Evolutionary conservation across 2,113 vertebrate species (phyloP).

Genomic region (Gnathonemus echidnorhynchus): DNA sequence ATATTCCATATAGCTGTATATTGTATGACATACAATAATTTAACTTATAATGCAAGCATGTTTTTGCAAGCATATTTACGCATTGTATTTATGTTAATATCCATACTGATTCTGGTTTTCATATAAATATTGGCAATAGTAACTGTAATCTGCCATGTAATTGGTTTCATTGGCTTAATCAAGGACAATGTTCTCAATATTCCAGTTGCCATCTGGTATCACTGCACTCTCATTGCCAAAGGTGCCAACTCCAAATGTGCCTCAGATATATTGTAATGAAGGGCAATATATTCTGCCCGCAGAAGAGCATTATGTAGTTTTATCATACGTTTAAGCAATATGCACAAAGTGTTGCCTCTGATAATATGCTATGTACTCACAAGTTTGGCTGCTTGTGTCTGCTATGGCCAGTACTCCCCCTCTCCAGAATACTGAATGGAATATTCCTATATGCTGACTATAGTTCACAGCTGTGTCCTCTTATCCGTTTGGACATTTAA

Average conservation of each 20-base stretch:
- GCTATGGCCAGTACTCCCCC: background rate
- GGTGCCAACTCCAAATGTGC: background rate
- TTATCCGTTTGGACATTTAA: background rate
- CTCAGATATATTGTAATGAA: background rate
- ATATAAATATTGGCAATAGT: background rate
- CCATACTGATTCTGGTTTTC: background rate
- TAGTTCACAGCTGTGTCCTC: background rate
- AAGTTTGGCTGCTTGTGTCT: background rate
- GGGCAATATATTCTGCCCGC: background rate
- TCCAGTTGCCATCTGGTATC: slow-evolving; percentile 2
- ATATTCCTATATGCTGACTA: background rate
- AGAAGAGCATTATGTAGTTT: background rate
- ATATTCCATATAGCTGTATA: background rate
- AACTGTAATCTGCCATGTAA: background rate
- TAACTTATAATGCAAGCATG: background rate
- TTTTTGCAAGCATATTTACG: background rate
- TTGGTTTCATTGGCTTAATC: slow-evolving; percentile 4
- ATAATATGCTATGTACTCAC: background rate
- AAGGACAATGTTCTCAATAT: background rate
- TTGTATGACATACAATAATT: background rate
- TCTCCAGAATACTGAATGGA: background rate
- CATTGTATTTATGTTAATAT: background rate
- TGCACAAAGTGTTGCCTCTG: background rate
- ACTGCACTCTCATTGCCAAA: background rate
- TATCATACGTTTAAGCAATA: background rate